Evolutionary conservation across 2,888 invertebrate genomes (phyloP).

Genomic region (Coenonympha glycerion): DNA sequence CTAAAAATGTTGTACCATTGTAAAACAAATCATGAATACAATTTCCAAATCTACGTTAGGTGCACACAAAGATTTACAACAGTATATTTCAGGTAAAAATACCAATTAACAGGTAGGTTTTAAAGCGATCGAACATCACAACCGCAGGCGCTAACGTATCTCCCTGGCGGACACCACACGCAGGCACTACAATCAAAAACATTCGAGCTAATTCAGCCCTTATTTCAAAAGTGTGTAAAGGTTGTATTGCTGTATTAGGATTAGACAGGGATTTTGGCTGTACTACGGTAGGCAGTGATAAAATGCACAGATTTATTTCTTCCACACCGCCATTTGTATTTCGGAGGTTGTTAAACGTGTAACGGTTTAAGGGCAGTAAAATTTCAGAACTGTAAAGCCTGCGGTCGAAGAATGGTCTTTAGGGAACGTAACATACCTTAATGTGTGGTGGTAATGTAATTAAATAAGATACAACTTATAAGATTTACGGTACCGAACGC

Average conservation of each 20-base stretch:
- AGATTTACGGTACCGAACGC: background rate
- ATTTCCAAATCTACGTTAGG: background rate
- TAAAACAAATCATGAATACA: too few species aligned
- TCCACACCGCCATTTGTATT: conserved; percentile 53
- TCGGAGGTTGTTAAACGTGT: conserved; percentile 53
- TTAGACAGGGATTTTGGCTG: conserved; percentile 24
- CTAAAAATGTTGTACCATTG: too few species aligned
- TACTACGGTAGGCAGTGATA: conserved; percentile 53
- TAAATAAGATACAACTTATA: conserved; percentile 2
- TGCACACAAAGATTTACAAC: conserved; percentile 6
- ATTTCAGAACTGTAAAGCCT: conserved; percentile 40
- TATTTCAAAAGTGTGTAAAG: background rate
- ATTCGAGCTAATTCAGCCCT: background rate
- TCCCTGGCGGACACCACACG: conserved; percentile 40
- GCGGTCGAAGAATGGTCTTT: conserved; percentile 36
- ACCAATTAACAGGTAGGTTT: conserved; percentile 28
- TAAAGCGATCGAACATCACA: conserved; percentile 29
- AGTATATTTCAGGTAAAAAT: conserved; percentile 20
- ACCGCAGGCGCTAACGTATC: conserved; percentile 39
- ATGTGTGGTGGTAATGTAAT: conserved; percentile 14
- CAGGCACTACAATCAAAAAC: background rate
- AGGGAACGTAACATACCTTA: conserved; percentile 22
- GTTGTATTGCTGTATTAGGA: background rate
- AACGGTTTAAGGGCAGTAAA: conserved; percentile 52
- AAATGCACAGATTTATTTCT: conserved; percentile 61